Evolutionary conservation across 1,140 invertebrate genomes (phyloP).

Genomic region (Bombus confusus): DNA sequence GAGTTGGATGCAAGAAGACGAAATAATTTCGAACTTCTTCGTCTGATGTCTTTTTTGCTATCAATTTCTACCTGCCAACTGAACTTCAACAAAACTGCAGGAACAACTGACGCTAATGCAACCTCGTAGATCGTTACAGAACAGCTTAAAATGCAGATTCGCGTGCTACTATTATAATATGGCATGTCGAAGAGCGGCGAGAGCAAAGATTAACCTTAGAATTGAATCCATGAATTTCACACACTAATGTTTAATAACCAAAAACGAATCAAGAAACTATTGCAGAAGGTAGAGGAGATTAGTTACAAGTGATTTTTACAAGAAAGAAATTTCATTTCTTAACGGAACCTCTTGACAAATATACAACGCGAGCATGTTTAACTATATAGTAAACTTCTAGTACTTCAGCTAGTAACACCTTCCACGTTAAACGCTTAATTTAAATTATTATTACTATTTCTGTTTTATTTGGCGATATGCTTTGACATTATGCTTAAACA

Average conservation of each 20-base stretch:
- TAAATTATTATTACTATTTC: neutral
- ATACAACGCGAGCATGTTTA: neutral
- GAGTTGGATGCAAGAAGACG: conserved; percentile 16
- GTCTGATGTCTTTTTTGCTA: conserved; percentile 30
- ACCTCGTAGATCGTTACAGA: conserved; percentile 53
- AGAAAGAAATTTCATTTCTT: neutral
- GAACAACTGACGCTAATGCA: conserved; percentile 55
- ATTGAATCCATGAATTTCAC: neutral
- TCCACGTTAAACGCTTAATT: neutral
- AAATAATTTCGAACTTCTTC: conserved; percentile 52
- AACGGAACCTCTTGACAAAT: neutral
- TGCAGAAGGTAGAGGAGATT: neutral
- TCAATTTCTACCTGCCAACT: conserved; percentile 9
- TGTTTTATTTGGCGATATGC: neutral
- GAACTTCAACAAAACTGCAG: conserved; percentile 43
- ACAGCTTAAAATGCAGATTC: conserved; percentile 44
- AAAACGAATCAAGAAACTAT: neutral
- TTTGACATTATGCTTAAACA: neutral
- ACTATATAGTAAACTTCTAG: neutral
- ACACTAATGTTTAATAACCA: neutral
- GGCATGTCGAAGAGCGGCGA: neutral
- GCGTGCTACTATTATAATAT: conserved; percentile 11
- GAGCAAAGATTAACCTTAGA: neutral
- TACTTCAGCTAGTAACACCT: neutral
- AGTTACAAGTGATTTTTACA: neutral